Percentiles rank a stretch among this genome's conserved stretches.
These are phyloP conservation scores for Vulpes ferrilata DNA, from an alignment of 2,113 vertebrate genomes.

Conservation along the genomic window DNA sequence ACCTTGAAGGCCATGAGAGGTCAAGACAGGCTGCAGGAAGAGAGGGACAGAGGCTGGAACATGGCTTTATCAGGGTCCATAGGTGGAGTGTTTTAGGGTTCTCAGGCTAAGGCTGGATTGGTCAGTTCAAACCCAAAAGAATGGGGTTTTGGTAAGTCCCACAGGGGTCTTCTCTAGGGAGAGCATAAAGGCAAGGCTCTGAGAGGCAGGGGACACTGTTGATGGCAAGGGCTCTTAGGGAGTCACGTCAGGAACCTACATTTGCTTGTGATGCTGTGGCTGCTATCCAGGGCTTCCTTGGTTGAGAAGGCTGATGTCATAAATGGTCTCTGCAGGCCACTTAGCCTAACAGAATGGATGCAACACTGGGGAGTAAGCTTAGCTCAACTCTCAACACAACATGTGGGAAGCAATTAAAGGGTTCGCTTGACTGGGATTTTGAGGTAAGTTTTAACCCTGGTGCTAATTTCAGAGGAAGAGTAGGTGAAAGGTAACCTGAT, in stretches of 20 bases:
- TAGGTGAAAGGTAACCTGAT: neutral
- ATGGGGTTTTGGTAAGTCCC: neutral
- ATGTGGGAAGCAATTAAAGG: neutral
- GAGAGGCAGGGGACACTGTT: neutral
- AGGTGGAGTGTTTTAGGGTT: neutral
- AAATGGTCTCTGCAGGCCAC: neutral
- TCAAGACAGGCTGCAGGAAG: neutral
- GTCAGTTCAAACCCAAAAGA: neutral
- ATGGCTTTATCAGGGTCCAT: neutral
- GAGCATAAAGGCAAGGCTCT: neutral
- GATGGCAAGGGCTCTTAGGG: neutral
- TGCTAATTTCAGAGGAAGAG: neutral
- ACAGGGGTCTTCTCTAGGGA: neutral
- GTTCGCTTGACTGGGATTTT: neutral
- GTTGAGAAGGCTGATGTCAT: too few relatives aligned
- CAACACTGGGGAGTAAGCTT: neutral
- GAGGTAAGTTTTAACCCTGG: neutral
- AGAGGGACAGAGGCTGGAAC: neutral
- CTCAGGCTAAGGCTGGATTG: neutral
- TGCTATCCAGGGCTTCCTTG: neutral
- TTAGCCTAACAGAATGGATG: neutral
- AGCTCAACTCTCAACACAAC: neutral
- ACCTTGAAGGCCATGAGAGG: rapidly evolving
- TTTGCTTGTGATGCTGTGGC: neutral
- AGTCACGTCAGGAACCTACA: neutral